Evolutionary conservation across 2,113 vertebrate genomes (phyloP), one percentile per base, ranked within the genome.

Genomic region (Paramormyrops kingsleyae): DNA sequence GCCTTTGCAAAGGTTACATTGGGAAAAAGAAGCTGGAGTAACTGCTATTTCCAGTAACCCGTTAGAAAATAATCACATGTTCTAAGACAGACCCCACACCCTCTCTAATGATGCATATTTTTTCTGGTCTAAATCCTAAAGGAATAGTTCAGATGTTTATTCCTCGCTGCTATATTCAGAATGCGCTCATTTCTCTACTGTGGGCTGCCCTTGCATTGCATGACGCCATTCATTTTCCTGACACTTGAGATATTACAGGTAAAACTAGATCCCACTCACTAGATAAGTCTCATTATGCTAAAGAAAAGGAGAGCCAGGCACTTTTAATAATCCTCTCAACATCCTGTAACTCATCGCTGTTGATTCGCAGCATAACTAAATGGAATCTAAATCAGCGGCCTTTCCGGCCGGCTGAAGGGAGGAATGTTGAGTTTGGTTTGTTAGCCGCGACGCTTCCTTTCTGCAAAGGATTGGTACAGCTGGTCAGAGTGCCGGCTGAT

Each of bases 1-100:
- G 74, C 87, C 91, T 93, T 91, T 94, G 21, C 6, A 24, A 24
- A 94, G 94, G 93, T 94, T 91, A 86, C 1, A 1, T 89, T 87
- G 88, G 87, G 27, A 70, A 93, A 92, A 87, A 90, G 70, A 93
- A 88, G 88, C 74, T 91, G 90, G 92, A 92, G 27, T 7, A 9
- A 17, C 31, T 15, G 77, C 44, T 93, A 90, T 90, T 91, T 92
- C 89, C 66, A 88, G 90, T 90, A 80, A 39, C 35, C 31, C 0
- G 12, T 80, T 42, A 80, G 74, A 80, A 89, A 47, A 86, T 86
- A 49, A 19, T n/a, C 46, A 50, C 24, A 27, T 85, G 24, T 50
- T n/a, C 44, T 44, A n/a, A 49, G 24, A n/a, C 83, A 24, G 9
- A 47, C 83, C 21, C 47, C 21, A 86, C 24, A 86, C 9, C 44